A percentile compares a stretch with the other conserved stretches of the same genome.
Evolutionary conservation across 1,140 invertebrate genomes (phyloP).

Genomic region (Xylocopa sonorina): DNA sequence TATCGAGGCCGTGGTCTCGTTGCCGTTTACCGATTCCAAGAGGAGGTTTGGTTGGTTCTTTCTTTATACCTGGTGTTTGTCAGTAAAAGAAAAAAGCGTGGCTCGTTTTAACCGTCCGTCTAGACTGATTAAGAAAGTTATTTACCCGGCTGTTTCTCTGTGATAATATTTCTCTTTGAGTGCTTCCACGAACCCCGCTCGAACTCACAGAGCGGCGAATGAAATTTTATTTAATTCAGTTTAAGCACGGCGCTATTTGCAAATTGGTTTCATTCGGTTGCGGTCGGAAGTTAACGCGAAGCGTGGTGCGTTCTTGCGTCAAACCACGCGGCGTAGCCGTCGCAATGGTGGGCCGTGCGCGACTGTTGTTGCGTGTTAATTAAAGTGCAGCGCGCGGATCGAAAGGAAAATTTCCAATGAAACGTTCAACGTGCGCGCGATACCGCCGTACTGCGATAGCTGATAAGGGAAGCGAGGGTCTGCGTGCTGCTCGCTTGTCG

Average conservation of each 20-base stretch:
- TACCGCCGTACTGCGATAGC: constrained; percentile 41
- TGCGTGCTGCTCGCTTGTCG: constrained; percentile 48
- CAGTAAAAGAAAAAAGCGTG: too few relatives aligned
- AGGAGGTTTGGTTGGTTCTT: neutral
- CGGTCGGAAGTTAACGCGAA: too few relatives aligned
- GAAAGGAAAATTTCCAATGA: constrained; percentile 41
- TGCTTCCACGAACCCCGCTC: too few relatives aligned
- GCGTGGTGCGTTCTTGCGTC: neutral
- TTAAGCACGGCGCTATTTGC: too few relatives aligned
- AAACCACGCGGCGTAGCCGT: too few relatives aligned
- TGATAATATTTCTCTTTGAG: too few relatives aligned
- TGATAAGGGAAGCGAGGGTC: constrained; percentile 62
- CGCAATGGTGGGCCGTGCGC: neutral
- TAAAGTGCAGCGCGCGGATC: constrained; percentile 5
- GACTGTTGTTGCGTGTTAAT: constrained; percentile 20
- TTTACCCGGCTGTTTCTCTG: too few relatives aligned
- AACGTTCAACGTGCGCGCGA: constrained; percentile 25
- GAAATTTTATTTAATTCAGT: too few relatives aligned
- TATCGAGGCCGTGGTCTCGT: neutral
- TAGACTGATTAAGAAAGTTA: too few relatives aligned
- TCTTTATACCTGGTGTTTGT: neutral
- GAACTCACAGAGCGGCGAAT: too few relatives aligned
- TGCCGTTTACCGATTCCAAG: neutral
- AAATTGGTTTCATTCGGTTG: too few relatives aligned
- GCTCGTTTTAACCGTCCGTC: too few relatives aligned